Conservation (phyloP, 2,113 vertebrate species). For the Catharus bicknelli region DNA sequence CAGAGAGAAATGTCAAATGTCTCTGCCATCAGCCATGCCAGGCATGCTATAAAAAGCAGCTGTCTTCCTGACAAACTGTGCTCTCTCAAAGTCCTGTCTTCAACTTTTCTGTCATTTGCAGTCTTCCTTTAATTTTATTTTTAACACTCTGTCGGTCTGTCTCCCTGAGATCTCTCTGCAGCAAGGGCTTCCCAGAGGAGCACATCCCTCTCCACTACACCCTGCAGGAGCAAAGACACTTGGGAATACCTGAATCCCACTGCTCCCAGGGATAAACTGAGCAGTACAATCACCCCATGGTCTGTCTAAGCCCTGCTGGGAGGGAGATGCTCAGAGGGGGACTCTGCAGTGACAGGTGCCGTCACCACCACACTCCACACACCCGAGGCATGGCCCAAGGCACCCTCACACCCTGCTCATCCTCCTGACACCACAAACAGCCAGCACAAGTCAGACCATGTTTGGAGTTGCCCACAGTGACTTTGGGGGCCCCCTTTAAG, state of each 20-base stretch:
- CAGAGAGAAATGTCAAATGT: conserved; percentile 56
- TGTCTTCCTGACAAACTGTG: conserved; percentile 35
- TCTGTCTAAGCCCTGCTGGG: background rate
- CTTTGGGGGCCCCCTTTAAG: background rate
- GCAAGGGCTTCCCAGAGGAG: background rate
- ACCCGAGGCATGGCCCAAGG: background rate
- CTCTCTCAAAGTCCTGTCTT: conserved; percentile 25
- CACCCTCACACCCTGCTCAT: background rate
- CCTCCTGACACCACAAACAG: rapidly evolving
- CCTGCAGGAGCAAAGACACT: background rate
- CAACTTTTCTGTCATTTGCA: background rate
- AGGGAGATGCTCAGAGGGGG: background rate
- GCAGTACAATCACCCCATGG: background rate
- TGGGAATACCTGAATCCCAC: background rate
- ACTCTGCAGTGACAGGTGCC: background rate
- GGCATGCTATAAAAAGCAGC: conserved; percentile 44
- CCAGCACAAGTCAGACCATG: background rate
- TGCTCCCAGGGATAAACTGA: background rate
- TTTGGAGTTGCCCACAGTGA: rapidly evolving
- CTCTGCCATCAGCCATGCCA: conserved; percentile 47
- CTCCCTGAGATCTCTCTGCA: background rate
- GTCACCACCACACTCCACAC: background rate
- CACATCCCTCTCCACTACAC: rapidly evolving
- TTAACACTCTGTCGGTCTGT: background rate
- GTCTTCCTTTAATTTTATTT: conserved; percentile 35